A percentile compares a stretch with the other conserved stretches of the same genome.
Evolutionary conservation across 2,888 invertebrate species (phyloP).

Genomic region (Amorpha juglandis): DNA sequence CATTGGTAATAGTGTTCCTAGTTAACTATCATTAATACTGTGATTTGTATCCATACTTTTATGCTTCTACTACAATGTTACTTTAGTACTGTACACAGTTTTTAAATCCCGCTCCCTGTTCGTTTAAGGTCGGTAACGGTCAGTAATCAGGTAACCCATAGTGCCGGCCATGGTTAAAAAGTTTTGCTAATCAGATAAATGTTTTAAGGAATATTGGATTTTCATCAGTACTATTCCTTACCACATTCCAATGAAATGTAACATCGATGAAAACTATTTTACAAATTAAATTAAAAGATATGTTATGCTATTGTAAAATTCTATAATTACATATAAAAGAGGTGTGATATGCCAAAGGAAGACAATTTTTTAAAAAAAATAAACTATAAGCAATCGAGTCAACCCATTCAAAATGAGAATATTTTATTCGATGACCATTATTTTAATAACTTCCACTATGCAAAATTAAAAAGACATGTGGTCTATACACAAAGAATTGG

Average conservation of each 20-base stretch:
- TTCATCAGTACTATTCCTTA: neutral
- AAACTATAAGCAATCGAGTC: neutral
- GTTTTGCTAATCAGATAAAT: no score
- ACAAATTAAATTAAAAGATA: neutral
- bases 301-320: neutral
- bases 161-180: no score
- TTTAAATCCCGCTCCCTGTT: no score
- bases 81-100: no score
- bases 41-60: no score
- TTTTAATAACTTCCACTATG: no score
- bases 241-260: neutral
- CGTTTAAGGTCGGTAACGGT: no score
- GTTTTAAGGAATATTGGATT: neutral
- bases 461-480: no score
- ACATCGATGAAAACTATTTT: neutral
- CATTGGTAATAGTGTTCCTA: neutral
- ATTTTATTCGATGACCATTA: neutral
- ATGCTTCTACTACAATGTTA: no score
- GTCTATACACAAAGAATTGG: neutral
- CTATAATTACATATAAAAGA: neutral
- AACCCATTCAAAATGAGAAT: neutral
- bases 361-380: neutral
- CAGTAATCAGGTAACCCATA: no score
- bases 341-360: slow-evolving; percentile 19
- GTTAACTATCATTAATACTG: no score